phyloP scores from a whole-genome alignment of 2,113 vertebrate genomes.

The Clarias magur region DNA sequence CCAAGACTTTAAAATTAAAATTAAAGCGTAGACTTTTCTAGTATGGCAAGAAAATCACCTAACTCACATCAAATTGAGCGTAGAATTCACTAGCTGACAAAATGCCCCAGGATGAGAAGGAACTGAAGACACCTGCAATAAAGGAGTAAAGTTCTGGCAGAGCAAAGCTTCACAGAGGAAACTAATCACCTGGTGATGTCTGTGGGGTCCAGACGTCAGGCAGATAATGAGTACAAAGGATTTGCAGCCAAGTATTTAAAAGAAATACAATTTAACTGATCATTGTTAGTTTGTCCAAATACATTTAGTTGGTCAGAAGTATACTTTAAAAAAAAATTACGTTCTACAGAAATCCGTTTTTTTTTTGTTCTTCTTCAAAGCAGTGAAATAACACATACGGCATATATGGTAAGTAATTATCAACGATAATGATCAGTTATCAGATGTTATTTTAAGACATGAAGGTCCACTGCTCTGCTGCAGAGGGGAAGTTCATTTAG shows the following conservation, averaged over 20 bases:
- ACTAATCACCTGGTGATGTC: neutral
- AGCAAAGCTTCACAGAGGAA: neutral
- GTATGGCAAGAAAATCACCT: neutral
- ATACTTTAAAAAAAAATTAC: too few relatives aligned
- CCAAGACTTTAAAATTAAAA: neutral
- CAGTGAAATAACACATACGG: too few relatives aligned
- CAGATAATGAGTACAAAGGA: neutral
- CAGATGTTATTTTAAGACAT: too few relatives aligned
- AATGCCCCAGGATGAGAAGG: neutral
- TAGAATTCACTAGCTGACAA: neutral
- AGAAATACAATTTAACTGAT: neutral
- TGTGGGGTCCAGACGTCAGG: neutral
- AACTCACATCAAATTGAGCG: neutral
- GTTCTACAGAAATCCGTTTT: too few relatives aligned
- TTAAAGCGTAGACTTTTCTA: neutral
- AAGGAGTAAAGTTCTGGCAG: neutral
- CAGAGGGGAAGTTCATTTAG: too few relatives aligned
- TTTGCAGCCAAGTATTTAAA: neutral
- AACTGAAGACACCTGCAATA: neutral
- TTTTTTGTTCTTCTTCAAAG: too few relatives aligned
- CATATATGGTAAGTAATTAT: too few relatives aligned
- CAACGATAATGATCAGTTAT: too few relatives aligned
- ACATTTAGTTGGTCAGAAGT: neutral
- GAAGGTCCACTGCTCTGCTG: too few relatives aligned
- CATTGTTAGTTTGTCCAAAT: neutral